phyloP scores from a whole-genome alignment of 2,888 invertebrate genomes.

The Chelonus formosanus region DNA sequence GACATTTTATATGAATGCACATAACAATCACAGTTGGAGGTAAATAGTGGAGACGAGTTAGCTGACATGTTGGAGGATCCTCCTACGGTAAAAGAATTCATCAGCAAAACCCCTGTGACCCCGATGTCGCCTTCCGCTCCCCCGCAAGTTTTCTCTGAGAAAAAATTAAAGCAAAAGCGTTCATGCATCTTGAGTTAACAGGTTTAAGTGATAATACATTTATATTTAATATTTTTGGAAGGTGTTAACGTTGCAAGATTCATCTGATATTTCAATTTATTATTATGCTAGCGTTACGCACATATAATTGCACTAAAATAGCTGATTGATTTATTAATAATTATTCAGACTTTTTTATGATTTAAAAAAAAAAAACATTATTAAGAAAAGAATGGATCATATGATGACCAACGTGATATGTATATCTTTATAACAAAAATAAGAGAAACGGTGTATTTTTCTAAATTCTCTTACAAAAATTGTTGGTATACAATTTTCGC shows the following conservation, averaged over 20 bases:
- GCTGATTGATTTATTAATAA: constrained; percentile 1
- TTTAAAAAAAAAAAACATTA: background rate
- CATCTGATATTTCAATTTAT: no score
- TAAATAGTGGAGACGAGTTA: constrained; percentile 62
- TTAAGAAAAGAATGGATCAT: constrained; percentile 38
- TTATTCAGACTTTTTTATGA: background rate
- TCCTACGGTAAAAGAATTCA: constrained; percentile 56
- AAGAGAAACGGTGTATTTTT: constrained; percentile 54
- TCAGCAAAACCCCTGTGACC: constrained; percentile 60
- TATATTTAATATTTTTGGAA: no score
- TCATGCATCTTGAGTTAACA: constrained; percentile 63
- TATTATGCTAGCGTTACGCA: no score
- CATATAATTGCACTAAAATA: no score
- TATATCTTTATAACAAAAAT: constrained; percentile 53
- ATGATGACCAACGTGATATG: constrained; percentile 55
- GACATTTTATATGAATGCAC: constrained; percentile 2
- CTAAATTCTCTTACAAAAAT: constrained; percentile 45
- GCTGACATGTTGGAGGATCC: constrained; percentile 64
- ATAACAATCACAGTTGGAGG: constrained; percentile 56
- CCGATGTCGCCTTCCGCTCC: constrained; percentile 60
- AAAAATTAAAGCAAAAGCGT: constrained; percentile 61
- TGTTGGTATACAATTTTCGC: constrained; percentile 25
- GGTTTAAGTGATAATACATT: constrained; percentile 35
- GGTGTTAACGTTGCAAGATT: background rate
- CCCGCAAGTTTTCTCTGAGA: constrained; percentile 55